Percentiles rank a stretch among this genome's conserved stretches.
These are phyloP conservation scores for Apostichopus japonicus DNA, from an alignment of 35 echinoderm and acorn worm genomes.

Conservation along the genomic window DNA sequence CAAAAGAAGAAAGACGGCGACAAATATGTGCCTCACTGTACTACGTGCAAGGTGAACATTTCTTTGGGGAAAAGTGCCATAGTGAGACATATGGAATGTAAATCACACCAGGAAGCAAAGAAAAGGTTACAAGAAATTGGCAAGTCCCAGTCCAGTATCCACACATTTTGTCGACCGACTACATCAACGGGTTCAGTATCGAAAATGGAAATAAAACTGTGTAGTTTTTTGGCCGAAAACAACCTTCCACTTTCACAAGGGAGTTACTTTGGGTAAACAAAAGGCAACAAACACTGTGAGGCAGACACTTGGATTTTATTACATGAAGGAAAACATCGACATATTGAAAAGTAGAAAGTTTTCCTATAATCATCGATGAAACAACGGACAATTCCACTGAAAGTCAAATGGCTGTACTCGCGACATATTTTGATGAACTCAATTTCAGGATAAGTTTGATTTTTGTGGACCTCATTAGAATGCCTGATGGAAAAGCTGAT, in stretches of 20 bases:
- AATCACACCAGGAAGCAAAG: background rate
- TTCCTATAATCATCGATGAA: slow-evolving; percentile 32
- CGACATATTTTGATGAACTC: slow-evolving; percentile 31
- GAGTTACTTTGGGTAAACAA: slow-evolving; percentile 44
- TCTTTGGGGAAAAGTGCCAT: background rate
- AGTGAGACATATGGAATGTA: background rate
- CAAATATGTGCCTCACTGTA: slow-evolving; percentile 7
- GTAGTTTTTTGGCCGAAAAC: slow-evolving; percentile 46
- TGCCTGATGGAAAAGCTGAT: slow-evolving; percentile 38
- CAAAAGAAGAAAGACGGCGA: slow-evolving; percentile 4
- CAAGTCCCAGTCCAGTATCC: background rate
- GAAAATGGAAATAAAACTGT: slow-evolving; percentile 56
- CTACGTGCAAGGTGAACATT: background rate
- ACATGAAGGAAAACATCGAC: slow-evolving; percentile 16
- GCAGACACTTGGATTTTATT: slow-evolving; percentile 46
- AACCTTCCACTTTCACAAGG: slow-evolving; percentile 30
- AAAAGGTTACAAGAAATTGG: background rate
- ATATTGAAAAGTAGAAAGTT: slow-evolving; percentile 25
- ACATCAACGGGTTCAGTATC: background rate
- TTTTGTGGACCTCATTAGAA: slow-evolving; percentile 23
- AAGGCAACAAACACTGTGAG: slow-evolving; percentile 47
- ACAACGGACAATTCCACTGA: slow-evolving; percentile 44
- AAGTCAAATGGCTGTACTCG: slow-evolving; percentile 56
- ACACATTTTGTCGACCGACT: slow-evolving; percentile 20
- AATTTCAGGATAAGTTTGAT: background rate